Evolutionary conservation across 1,140 invertebrate species (phyloP).

Genomic region (Cyphomyrmex costatus): DNA sequence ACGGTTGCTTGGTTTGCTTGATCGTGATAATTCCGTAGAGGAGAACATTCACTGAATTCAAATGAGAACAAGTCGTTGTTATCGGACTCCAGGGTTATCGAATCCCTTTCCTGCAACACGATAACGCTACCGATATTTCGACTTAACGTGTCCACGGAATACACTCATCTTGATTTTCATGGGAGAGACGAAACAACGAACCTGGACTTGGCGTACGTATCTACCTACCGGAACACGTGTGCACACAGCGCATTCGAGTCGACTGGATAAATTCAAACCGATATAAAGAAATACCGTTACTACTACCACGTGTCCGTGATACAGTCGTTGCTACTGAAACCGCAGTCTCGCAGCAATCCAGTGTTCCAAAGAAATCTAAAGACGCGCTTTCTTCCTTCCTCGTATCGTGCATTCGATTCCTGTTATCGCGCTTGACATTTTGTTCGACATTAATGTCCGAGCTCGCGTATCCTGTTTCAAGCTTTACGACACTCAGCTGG

Average conservation of each 20-base stretch:
- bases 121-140: conserved; percentile 23
- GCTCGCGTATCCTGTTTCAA: neutral
- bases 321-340: conserved; percentile 75
- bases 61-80: conserved; percentile 4
- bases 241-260: conserved; percentile 27
- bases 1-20: neutral
- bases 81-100: conserved; percentile 10
- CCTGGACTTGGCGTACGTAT: neutral
- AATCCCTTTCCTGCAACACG: conserved; percentile 13
- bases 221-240: conserved; percentile 12
- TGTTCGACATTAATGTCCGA: conserved; percentile 26
- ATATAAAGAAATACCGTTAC: conserved; percentile 74
- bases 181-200: conserved; percentile 10
- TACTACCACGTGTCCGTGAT: conserved; percentile 59
- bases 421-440: conserved; percentile 43
- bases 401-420: neutral
- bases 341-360: conserved; percentile 41
- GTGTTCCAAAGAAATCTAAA: conserved; percentile 4
- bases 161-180: conserved; percentile 69
- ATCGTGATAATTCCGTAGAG: neutral
- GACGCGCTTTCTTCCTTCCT: conserved; percentile 26
- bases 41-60: neutral
- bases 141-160: conserved; percentile 34
- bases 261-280: conserved; percentile 75
- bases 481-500: neutral